These are phyloP conservation scores for Gari tellinella DNA, from an alignment of 2,888 invertebrate species.

Conservation along the genomic window DNA sequence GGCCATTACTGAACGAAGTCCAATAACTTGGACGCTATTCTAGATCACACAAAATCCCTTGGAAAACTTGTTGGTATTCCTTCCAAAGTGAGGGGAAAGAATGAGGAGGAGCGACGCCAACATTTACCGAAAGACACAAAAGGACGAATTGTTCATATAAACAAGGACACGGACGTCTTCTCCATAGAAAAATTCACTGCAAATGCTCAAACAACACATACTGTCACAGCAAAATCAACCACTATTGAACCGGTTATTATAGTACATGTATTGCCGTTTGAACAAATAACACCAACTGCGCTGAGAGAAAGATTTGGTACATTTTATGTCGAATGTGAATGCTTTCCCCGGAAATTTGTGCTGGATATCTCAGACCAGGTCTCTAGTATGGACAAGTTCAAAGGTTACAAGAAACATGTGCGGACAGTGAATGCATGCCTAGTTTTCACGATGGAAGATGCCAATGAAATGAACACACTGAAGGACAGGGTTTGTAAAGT, in stretches of 20 bases:
- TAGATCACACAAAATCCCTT: too few relatives aligned
- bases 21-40: too few relatives aligned
- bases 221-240: too few relatives aligned
- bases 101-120: too few relatives aligned
- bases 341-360: constrained; percentile 68
- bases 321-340: constrained; percentile 55
- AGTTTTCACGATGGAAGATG: constrained; percentile 44
- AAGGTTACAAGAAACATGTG: constrained; percentile 10
- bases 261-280: constrained; percentile 37
- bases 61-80: too few relatives aligned
- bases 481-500: constrained; percentile 58
- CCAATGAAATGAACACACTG: constrained; percentile 52
- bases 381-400: background rate
- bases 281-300: constrained; percentile 23
- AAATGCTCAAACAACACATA: too few relatives aligned
- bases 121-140: too few relatives aligned
- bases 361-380: constrained; percentile 61
- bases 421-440: constrained; percentile 24
- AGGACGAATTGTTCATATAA: too few relatives aligned
- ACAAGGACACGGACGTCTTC: too few relatives aligned
- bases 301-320: constrained; percentile 47
- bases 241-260: constrained; percentile 26
- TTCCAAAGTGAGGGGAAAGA: too few relatives aligned
- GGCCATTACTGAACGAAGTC: too few relatives aligned
- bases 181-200: too few relatives aligned